A percentile compares a stretch with the other conserved stretches of the same genome.
These are phyloP conservation scores for Sebastes vulpes DNA, from an alignment of 2,797 vertebrate genomes.

Conservation along the genomic window DNA sequence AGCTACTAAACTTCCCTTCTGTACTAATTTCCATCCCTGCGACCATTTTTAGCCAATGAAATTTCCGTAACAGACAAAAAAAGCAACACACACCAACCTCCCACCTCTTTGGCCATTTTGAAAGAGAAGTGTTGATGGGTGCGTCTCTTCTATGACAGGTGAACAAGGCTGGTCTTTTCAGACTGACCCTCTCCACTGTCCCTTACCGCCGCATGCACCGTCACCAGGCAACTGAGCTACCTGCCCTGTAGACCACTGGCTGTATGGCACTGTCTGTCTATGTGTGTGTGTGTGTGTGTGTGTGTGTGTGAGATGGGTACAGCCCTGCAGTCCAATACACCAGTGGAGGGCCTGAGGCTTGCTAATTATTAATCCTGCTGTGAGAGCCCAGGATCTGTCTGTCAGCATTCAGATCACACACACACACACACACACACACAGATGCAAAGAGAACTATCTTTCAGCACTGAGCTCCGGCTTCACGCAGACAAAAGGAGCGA, in stretches of 20 bases:
- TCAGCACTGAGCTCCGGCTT: constrained; percentile 54
- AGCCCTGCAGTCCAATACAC: constrained; percentile 79
- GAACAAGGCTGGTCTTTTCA: constrained; percentile 75
- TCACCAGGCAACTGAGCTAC: constrained; percentile 80
- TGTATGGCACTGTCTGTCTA: constrained; percentile 34
- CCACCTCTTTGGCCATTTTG: constrained; percentile 75
- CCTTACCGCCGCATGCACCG: constrained; percentile 42
- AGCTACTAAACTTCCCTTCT: background rate
- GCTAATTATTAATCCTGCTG: constrained; percentile 87
- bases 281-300: constrained; percentile 39
- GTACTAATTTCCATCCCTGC: background rate
- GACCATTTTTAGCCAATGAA: constrained; percentile 10
- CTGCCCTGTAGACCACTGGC: constrained; percentile 54
- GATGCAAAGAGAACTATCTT: constrained; percentile 48
- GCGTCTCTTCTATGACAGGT: constrained; percentile 71
- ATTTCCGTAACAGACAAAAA: constrained; percentile 27
- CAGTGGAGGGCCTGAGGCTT: constrained; percentile 80
- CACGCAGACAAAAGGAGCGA: constrained; percentile 46
- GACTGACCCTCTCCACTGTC: constrained; percentile 62
- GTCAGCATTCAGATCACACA: constrained; percentile 69
- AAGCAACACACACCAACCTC: constrained; percentile 75
- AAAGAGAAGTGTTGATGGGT: constrained; percentile 68
- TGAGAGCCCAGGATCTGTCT: constrained; percentile 78
- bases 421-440: constrained; percentile 35
- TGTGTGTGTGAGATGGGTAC: constrained; percentile 37